Evolutionary conservation across 2,113 vertebrate species (phyloP).

Genomic region (Syrmaticus mikado): DNA sequence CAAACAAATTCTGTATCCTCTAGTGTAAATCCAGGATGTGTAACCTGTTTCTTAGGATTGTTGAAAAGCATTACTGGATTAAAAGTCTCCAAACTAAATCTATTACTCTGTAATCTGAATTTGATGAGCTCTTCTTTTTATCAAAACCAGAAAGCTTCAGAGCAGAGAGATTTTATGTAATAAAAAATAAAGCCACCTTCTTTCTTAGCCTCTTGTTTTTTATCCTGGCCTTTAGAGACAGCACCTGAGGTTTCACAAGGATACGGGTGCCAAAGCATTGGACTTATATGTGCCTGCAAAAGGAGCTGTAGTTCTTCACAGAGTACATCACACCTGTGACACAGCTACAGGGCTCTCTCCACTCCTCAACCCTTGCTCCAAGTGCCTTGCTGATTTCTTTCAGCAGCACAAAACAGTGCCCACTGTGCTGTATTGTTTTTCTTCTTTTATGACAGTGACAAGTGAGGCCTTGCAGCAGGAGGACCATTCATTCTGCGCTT

Average conservation of each 20-base stretch:
- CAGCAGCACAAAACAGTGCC: background rate
- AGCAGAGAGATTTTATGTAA: background rate
- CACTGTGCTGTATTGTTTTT: background rate
- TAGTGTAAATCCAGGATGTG: background rate
- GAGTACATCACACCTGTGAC: background rate
- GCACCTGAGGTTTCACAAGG: background rate
- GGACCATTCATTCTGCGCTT: constrained; percentile 45
- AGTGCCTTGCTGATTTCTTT: background rate
- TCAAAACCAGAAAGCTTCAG: background rate
- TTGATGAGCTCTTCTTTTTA: background rate
- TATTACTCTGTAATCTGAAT: constrained; percentile 3
- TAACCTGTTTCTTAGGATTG: background rate
- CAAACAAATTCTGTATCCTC: background rate
- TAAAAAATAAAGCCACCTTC: background rate
- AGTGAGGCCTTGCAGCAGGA: constrained; percentile 46
- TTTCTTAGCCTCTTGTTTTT: background rate
- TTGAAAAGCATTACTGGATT: background rate
- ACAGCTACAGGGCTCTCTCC: background rate
- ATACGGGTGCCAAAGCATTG: background rate
- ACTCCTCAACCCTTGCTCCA: background rate
- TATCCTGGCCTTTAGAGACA: background rate
- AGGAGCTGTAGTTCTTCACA: background rate
- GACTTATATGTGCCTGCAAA: background rate
- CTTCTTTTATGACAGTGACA: constrained; percentile 57
- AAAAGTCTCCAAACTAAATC: background rate